phyloP scores from a whole-genome alignment of 2,888 invertebrate species.

The Epistrophe grossulariae region DNA sequence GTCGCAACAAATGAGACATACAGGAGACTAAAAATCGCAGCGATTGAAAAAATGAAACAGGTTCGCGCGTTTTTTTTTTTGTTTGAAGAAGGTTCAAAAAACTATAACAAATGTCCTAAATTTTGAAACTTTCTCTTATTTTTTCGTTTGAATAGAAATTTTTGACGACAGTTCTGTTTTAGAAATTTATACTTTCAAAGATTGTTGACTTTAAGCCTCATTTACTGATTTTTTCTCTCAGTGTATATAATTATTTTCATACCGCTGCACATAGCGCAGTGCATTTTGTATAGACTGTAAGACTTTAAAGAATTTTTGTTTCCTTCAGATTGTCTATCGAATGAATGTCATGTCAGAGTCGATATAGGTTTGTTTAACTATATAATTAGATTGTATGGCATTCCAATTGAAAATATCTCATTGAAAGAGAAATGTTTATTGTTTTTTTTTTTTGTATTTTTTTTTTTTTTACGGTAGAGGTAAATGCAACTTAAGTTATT shows the following conservation, averaged over 20 bases:
- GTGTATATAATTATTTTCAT: slow-evolving; percentile 18
- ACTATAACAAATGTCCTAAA: too few relatives aligned
- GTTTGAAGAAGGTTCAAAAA: too few relatives aligned
- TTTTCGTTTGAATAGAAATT: too few relatives aligned
- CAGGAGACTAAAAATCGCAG: too few relatives aligned
- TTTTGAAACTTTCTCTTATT: too few relatives aligned
- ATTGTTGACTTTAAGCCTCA: too few relatives aligned
- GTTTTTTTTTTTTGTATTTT: neutral
- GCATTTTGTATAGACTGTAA: slow-evolving; percentile 25
- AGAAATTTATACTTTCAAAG: too few relatives aligned
- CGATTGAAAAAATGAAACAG: too few relatives aligned
- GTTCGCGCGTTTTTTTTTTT: too few relatives aligned
- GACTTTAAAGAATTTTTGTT: slow-evolving; percentile 15
- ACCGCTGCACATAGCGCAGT: slow-evolving; percentile 27
- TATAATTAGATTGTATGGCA: slow-evolving; percentile 68
- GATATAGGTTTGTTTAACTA: slow-evolving; percentile 63
- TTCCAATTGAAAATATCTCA: slow-evolving; percentile 65
- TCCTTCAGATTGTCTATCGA: slow-evolving; percentile 59
- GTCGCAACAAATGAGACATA: too few relatives aligned
- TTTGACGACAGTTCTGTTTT: too few relatives aligned
- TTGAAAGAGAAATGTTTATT: slow-evolving; percentile 39
- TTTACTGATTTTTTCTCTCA: neutral
- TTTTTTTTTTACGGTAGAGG: slow-evolving; percentile 6
- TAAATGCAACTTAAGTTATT: slow-evolving; percentile 52
- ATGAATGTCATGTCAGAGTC: slow-evolving; percentile 62